These are phyloP conservation scores for Tubulanus polymorphus DNA, from an alignment of 2,888 invertebrate species.

Conservation along the genomic window DNA sequence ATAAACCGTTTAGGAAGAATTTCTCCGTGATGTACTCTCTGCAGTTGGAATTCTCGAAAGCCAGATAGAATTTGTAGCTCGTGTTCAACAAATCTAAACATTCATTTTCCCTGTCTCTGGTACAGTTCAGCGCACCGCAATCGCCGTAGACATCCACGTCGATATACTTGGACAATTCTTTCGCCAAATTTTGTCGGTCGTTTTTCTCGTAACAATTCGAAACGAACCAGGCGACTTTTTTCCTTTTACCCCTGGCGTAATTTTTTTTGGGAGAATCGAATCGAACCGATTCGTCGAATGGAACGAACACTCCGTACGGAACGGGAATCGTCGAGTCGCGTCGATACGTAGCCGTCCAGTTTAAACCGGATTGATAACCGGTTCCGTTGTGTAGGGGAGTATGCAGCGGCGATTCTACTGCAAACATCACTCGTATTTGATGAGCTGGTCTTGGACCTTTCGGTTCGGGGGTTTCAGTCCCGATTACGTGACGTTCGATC, in stretches of 20 bases:
- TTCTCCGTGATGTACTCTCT: constrained; percentile 91
- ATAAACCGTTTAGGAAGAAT: constrained; percentile 86
- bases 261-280: constrained; percentile 4
- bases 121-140: constrained; percentile 78
- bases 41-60: constrained; percentile 94
- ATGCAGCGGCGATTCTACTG: constrained; percentile 2
- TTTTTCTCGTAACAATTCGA: constrained; percentile 91
- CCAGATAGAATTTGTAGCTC: constrained; percentile 92
- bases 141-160: constrained; percentile 82
- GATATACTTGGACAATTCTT: constrained; percentile 76
- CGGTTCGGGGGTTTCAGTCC: no score
- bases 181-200: constrained; percentile 77
- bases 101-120: constrained; percentile 59
- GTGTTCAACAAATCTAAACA: constrained; percentile 82
- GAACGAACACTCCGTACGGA: constrained; percentile 89
- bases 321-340: constrained; percentile 90
- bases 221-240: constrained; percentile 91
- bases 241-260: constrained; percentile 73
- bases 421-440: constrained; percentile 6
- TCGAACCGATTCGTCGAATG: constrained; percentile 57
- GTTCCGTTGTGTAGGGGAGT: not conserved
- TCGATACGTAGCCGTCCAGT: constrained; percentile 96
- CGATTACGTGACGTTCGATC: no score
- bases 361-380: constrained; percentile 55
- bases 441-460: no score